Conservation (phyloP, 2,113 vertebrate genomes). For the Trinectes maculatus region DNA sequence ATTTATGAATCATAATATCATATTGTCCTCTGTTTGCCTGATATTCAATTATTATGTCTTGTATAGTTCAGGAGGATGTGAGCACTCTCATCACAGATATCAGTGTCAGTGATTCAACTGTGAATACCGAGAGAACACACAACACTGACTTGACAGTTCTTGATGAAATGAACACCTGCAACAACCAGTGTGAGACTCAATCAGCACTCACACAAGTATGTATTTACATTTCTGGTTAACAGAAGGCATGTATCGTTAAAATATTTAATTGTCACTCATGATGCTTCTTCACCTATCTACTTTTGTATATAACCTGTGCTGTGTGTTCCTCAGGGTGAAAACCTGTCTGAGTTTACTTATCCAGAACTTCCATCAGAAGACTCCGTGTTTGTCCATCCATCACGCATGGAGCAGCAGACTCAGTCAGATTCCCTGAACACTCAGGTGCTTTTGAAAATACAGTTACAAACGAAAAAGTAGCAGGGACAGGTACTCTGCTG, state of each 20-base stretch:
- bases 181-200: neutral
- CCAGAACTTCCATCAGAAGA: constrained; percentile 75
- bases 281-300: neutral
- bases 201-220: constrained; percentile 45
- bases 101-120: constrained; percentile 44
- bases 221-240: neutral
- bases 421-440: constrained; percentile 50
- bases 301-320: neutral
- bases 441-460: constrained; percentile 52
- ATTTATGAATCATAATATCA: neutral
- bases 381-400: constrained; percentile 72
- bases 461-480: neutral
- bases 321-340: constrained; percentile 58
- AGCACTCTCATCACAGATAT: constrained; percentile 18
- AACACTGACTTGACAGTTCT: constrained; percentile 11
- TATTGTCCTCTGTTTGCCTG: neutral
- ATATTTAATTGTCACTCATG: neutral
- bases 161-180: neutral
- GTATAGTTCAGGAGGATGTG: constrained; percentile 35
- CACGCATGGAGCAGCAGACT: constrained; percentile 40
- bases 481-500: neutral
- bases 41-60: neutral
- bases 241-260: neutral
- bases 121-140: constrained; percentile 14
- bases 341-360: constrained; percentile 37